Evolutionary conservation across 2,888 invertebrate species (phyloP).

Genomic region (Athalia circularis): DNA sequence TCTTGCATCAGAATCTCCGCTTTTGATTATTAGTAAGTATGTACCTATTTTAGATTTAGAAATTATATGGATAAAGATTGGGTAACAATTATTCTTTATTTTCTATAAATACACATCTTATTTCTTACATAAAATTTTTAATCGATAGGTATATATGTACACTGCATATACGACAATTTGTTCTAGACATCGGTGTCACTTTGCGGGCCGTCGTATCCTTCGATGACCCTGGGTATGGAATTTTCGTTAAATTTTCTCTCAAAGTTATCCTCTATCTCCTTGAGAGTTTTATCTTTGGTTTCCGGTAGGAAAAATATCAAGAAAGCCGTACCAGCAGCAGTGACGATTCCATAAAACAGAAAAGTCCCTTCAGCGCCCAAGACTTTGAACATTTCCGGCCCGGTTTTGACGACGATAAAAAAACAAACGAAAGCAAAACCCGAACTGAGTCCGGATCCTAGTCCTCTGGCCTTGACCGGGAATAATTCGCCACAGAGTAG

Average conservation of each 20-base stretch:
- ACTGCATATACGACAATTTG: too few relatives aligned
- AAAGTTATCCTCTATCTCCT: conserved; percentile 81
- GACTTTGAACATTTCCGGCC: conserved; percentile 78
- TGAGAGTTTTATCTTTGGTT: conserved; percentile 81
- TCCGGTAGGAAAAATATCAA: conserved; percentile 81
- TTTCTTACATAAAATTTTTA: too few relatives aligned
- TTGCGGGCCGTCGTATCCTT: too few relatives aligned
- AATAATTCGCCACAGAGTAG: conserved; percentile 86
- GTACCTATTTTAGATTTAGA: too few relatives aligned
- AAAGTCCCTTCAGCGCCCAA: conserved; percentile 80
- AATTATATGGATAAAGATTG: too few relatives aligned
- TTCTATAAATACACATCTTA: too few relatives aligned
- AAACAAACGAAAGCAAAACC: conserved; percentile 80
- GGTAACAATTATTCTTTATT: too few relatives aligned
- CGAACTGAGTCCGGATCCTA: conserved; percentile 82
- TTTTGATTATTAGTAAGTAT: too few relatives aligned
- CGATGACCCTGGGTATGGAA: neutral
- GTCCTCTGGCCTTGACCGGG: conserved; percentile 78
- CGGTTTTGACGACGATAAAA: conserved; percentile 82
- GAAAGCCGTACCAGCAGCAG: conserved; percentile 78
- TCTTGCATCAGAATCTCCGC: too few relatives aligned
- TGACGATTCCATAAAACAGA: conserved; percentile 78
- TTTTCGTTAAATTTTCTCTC: conserved; percentile 47
- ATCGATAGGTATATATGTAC: too few relatives aligned
- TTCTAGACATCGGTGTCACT: too few relatives aligned